Evolutionary conservation across 92 coral and sea anemone species (phyloP), one percentile per base, ranked within the genome.

Genomic region (Phenganax stokvisi): DNA sequence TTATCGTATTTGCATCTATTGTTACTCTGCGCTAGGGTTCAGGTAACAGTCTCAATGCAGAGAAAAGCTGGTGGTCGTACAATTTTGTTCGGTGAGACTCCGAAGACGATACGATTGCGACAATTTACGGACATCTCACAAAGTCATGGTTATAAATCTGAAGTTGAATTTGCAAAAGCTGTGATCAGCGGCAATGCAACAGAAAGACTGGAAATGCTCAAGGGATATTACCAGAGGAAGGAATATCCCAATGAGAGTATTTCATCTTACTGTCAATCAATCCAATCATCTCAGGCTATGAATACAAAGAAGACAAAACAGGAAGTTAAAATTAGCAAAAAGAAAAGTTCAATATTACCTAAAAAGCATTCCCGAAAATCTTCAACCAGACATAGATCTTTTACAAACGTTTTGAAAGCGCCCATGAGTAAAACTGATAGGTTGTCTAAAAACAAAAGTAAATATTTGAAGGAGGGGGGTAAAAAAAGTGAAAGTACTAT

Each of bases 21-120:
- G 53, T 52, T 37, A 12, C 61, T 27, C 10, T 67, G 62, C 54
- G 60, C 16, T 57, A 77, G 71, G 3, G 62, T 63, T 13, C 72
- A 79, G 30, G 54, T 0, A 60, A 54, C 9, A 63, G 15, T 79
- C 17, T 63, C 74, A 12, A 29, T 76, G 90, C 87, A 77, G 20
- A 68, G 53, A 16, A 85, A 63, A 60, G 76, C 90, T 81, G 84
- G 88, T 55, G 81, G 81, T 76, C 69, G 65, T 79, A 69, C 90
- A 44, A 86, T 90, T 51, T 80, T 92, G 25, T 57, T 88, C 77
- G 97, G 97, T 12, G 82, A 70, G 9, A 87, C 93, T 10, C 97
- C 97, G 29, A 89, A 89, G 12, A 90, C 91, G 58, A 88, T 92
- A 62, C 92, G 97, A 71, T 83, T 91, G 10, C 81, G 76, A 17